phyloP scores from a whole-genome alignment of 2,888 invertebrate genomes.

The Erebia palarica region DNA sequence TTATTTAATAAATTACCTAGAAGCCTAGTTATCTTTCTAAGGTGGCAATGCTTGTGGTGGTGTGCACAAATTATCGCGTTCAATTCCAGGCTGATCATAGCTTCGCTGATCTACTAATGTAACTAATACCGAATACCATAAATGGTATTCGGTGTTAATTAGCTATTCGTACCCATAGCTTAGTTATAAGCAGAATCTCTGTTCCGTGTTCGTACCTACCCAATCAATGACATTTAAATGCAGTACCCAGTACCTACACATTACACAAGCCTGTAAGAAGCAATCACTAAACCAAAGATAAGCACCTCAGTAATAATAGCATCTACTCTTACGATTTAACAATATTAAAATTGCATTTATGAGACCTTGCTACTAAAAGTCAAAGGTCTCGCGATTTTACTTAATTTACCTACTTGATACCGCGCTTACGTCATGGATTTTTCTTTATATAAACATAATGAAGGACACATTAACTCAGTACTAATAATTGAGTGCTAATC shows the following conservation, averaged over 20 bases:
- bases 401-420: not conserved
- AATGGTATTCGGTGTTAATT: too few species aligned
- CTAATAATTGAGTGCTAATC: too few species aligned
- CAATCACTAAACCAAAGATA: conserved; percentile 1
- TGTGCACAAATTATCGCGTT: not conserved
- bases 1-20: too few species aligned
- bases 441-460: not conserved
- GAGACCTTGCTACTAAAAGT: not conserved
- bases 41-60: too few species aligned
- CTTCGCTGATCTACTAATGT: not conserved
- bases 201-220: too few species aligned
- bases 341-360: not conserved
- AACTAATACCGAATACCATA: too few species aligned
- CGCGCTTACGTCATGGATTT: not conserved
- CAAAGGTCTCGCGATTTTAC: conserved; percentile 13
- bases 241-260: too few species aligned
- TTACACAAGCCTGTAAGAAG: not conserved
- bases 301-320: not conserved
- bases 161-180: too few species aligned
- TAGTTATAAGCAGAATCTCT: too few species aligned
- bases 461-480: not conserved
- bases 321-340: not conserved
- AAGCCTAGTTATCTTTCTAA: too few species aligned
- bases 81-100: not conserved
- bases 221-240: too few species aligned